Evolutionary conservation across 2,797 vertebrate species (phyloP).

Genomic region (Okamejei kenojei): DNA sequence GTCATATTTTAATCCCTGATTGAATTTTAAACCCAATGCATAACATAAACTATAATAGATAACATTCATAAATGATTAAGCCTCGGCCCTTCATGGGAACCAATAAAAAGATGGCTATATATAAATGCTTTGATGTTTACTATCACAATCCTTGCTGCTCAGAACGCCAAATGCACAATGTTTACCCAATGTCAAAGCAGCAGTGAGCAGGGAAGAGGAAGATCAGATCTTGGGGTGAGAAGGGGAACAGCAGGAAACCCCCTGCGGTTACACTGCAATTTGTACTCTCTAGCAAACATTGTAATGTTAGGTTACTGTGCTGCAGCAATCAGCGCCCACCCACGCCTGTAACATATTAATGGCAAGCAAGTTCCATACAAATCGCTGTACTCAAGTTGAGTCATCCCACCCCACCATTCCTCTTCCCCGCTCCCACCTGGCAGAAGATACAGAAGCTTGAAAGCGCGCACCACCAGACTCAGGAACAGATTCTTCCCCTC

Average conservation of each 20-base stretch:
- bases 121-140: constrained; percentile 25
- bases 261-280: background rate
- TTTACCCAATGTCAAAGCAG: background rate
- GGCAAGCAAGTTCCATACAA: constrained; percentile 7
- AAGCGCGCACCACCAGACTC: too few relatives aligned
- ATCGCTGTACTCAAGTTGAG: background rate
- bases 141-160: background rate
- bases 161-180: background rate
- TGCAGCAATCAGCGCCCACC: background rate
- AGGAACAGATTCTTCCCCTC: too few relatives aligned
- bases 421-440: too few relatives aligned
- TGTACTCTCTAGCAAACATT: background rate
- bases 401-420: too few relatives aligned
- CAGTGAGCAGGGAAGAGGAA: background rate
- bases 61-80: constrained; percentile 7
- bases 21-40: background rate
- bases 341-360: background rate
- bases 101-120: constrained; percentile 3
- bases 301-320: background rate
- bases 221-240: background rate
- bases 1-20: background rate
- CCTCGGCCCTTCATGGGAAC: background rate
- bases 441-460: too few relatives aligned
- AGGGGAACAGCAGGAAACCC: background rate
- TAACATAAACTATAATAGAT: constrained; percentile 8